Evolutionary conservation across 2,888 invertebrate genomes (phyloP).

Genomic region (Protodeltote pygarga): DNA sequence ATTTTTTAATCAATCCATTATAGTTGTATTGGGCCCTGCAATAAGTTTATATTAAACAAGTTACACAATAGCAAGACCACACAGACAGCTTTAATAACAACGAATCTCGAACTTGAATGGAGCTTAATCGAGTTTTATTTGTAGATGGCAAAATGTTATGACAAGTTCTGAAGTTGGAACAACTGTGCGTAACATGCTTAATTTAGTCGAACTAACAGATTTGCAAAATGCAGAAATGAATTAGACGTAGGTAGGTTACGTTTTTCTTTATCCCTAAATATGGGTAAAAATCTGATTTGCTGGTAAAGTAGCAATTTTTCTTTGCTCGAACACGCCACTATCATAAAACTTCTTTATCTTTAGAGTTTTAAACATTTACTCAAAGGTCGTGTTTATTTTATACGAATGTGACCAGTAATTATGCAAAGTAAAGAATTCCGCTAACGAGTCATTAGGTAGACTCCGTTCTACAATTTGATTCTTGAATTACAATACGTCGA

Average conservation of each 20-base stretch:
- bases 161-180: constrained; percentile 25
- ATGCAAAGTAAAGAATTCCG: constrained; percentile 45
- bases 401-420: constrained; percentile 40
- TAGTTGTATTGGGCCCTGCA: no score
- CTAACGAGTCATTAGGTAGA: constrained; percentile 42
- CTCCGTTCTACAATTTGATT: constrained; percentile 36
- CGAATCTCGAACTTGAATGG: constrained; percentile 41
- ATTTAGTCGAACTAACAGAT: constrained; percentile 7
- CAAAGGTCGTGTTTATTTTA: constrained; percentile 27
- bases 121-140: constrained; percentile 43
- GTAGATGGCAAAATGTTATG: constrained; percentile 37
- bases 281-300: no score
- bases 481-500: constrained; percentile 40
- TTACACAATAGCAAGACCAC: constrained; percentile 58
- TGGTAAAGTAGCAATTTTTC: no score
- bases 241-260: no score
- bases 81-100: constrained; percentile 48
- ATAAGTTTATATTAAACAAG: constrained; percentile 28
- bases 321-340: no score
- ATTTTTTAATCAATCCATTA: no score
- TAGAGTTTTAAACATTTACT: constrained; percentile 5
- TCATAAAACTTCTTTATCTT: not conserved
- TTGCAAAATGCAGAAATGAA: not conserved
- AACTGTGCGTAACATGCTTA: constrained; percentile 16
- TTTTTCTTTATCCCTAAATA: no score